phyloP scores from a whole-genome alignment of 2,888 invertebrate genomes.

The Drosophila acutilabella region DNA sequence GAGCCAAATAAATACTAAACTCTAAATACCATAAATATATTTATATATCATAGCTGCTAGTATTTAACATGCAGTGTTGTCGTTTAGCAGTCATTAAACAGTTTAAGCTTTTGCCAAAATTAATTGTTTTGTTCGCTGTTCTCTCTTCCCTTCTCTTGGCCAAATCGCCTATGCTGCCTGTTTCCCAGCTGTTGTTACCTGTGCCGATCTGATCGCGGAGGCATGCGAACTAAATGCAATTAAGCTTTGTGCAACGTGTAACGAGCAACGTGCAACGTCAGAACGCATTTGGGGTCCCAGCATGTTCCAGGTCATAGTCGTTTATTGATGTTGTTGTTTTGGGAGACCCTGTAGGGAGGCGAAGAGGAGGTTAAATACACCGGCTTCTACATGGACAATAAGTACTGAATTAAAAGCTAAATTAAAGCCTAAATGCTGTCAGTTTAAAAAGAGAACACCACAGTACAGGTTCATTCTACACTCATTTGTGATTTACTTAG shows the following conservation, averaged over 20 bases:
- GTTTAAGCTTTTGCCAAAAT: constrained; percentile 49
- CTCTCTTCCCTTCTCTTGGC: constrained; percentile 10
- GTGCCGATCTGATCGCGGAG: constrained; percentile 37
- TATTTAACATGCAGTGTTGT: constrained; percentile 3
- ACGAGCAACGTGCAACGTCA: constrained; percentile 42
- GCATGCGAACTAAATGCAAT: constrained; percentile 64
- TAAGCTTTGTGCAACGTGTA: constrained; percentile 66
- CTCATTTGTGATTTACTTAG: no score
- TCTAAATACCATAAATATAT: background rate
- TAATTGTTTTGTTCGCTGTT: constrained; percentile 46
- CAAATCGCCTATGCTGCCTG: constrained; percentile 47
- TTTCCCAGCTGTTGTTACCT: constrained; percentile 32
- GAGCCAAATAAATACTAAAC: background rate
- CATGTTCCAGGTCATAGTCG: constrained; percentile 54
- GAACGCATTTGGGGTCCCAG: constrained; percentile 64
- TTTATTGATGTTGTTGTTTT: constrained; percentile 62
- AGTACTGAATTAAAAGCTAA: background rate
- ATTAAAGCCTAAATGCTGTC: no score
- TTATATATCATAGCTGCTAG: background rate
- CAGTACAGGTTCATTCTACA: no score
- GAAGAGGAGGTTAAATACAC: background rate
- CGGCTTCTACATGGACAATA: background rate
- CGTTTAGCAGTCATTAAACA: constrained; percentile 40
- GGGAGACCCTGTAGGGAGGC: background rate
- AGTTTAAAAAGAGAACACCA: no score